Evolutionary conservation across 2,797 vertebrate genomes (phyloP).

Genomic region (Squalus acanthias): DNA sequence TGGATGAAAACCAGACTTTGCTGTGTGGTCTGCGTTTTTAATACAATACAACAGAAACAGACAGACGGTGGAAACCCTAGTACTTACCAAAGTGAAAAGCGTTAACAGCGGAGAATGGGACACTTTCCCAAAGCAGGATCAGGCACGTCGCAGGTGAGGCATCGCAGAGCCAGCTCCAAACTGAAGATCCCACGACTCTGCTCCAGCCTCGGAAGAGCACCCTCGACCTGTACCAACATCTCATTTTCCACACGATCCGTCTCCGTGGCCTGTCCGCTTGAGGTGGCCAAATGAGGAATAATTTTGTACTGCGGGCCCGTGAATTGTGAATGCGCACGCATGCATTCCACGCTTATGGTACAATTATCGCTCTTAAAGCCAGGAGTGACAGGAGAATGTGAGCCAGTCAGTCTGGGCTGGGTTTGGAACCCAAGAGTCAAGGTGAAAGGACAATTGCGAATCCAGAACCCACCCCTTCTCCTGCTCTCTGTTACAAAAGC

Average conservation of each 20-base stretch:
- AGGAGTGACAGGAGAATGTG: background rate
- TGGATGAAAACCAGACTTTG: background rate
- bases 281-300: no score
- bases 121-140: background rate
- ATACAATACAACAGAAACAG: background rate
- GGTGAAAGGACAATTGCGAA: background rate
- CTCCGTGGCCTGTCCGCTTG: no score
- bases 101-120: background rate
- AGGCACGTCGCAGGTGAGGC: no score
- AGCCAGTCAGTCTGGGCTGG: background rate
- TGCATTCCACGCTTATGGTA: no score
- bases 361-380: background rate
- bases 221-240: background rate
- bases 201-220: background rate
- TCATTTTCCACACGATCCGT: background rate
- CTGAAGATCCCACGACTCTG: background rate
- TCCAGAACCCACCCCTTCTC: no score
- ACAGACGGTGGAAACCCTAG: background rate
- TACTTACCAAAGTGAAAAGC: no score
- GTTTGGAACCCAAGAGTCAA: background rate
- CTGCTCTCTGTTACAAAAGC: no score
- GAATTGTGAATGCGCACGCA: no score
- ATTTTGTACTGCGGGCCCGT: no score
- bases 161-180: background rate
- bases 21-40: no score